These are phyloP conservation scores for Sturnus vulgaris DNA, from an alignment of 2,113 vertebrate species.

Conservation along the genomic window DNA sequence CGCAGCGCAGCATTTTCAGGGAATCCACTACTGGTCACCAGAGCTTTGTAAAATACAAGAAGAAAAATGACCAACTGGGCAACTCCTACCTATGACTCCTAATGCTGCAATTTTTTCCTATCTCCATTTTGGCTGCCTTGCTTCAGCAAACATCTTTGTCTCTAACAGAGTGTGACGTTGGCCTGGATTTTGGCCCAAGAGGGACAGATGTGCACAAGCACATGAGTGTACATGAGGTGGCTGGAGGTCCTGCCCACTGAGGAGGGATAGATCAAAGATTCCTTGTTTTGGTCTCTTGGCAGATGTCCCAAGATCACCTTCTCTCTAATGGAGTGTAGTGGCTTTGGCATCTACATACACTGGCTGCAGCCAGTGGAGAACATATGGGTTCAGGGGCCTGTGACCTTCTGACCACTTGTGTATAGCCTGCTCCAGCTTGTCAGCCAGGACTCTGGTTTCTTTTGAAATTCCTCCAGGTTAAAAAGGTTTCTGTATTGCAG, in stretches of 20 bases:
- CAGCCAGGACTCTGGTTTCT: not conserved
- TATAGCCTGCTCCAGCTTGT: not conserved
- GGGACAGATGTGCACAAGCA: not conserved
- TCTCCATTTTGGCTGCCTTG: not conserved
- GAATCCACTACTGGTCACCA: fast-evolving
- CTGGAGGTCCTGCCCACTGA: not conserved
- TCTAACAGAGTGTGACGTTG: not conserved
- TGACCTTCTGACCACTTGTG: not conserved
- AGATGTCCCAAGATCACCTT: not conserved
- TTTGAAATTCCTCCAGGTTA: not conserved
- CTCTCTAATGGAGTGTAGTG: not conserved
- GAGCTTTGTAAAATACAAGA: not conserved
- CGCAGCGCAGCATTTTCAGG: not conserved
- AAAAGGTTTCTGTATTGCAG: not conserved
- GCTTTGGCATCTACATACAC: not conserved
- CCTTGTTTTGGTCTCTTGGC: not conserved
- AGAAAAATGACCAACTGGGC: not conserved
- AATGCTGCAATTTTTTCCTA: not conserved
- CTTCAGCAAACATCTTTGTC: not conserved
- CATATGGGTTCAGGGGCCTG: not conserved
- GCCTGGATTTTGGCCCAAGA: not conserved
- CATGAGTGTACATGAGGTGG: fast-evolving
- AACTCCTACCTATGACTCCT: fast-evolving
- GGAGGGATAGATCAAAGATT: not conserved
- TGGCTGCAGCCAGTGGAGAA: not conserved